Evolutionary conservation across 2,888 invertebrate species (phyloP).

Genomic region (Boloria selene): DNA sequence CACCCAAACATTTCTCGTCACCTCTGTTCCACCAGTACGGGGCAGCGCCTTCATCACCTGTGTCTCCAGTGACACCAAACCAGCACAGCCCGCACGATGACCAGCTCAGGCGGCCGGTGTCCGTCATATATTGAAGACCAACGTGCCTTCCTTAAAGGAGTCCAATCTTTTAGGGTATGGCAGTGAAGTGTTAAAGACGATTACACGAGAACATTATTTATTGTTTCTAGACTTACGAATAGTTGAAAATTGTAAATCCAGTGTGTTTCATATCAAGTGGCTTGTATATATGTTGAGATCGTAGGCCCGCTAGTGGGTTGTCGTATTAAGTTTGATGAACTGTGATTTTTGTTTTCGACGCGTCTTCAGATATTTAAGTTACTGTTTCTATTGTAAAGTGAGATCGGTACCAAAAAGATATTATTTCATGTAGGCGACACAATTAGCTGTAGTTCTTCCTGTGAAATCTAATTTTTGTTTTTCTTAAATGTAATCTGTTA

Average conservation of each 20-base stretch:
- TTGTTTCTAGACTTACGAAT: slow-evolving; percentile 64
- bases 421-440: slow-evolving; percentile 69
- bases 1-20: slow-evolving; percentile 79
- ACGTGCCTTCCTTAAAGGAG: slow-evolving; percentile 70
- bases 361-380: slow-evolving; percentile 64
- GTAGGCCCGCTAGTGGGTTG: slow-evolving; percentile 51
- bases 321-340: slow-evolving; percentile 62
- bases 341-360: slow-evolving; percentile 77
- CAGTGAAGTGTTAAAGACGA: slow-evolving; percentile 62
- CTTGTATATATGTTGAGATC: slow-evolving; percentile 66
- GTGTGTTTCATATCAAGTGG: slow-evolving; percentile 74
- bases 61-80: slow-evolving; percentile 70
- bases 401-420: slow-evolving; percentile 81
- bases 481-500: slow-evolving; percentile 54
- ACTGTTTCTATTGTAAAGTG: slow-evolving; percentile 68
- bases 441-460: slow-evolving; percentile 60
- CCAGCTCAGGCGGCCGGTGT: slow-evolving; percentile 86
- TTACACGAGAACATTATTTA: slow-evolving; percentile 67
- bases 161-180: slow-evolving; percentile 56
- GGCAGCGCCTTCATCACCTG: slow-evolving; percentile 71
- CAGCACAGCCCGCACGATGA: slow-evolving; percentile 81
- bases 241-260: slow-evolving; percentile 52
- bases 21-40: slow-evolving; percentile 81
- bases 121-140: slow-evolving; percentile 86
- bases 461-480: slow-evolving; percentile 51